Evolutionary conservation across 2,113 vertebrate genomes (phyloP).

Genomic region (Alexandromys fortis): DNA sequence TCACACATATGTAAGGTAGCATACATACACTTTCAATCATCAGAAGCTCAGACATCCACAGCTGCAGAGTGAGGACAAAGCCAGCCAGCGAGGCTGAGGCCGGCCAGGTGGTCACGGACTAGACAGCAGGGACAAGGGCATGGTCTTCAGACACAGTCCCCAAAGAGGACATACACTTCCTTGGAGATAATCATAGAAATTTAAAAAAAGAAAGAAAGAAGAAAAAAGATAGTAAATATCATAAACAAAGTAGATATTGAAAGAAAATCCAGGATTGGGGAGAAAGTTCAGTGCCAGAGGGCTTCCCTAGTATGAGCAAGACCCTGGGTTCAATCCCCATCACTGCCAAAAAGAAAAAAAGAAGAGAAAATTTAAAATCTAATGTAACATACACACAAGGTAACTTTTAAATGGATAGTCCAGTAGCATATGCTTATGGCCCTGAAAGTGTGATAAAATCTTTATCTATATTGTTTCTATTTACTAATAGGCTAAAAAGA

Average conservation of each 20-base stretch:
- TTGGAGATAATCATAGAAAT: neutral
- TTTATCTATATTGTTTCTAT: slow-evolving; percentile 29
- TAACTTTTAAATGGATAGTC: neutral
- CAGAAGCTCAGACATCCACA: neutral
- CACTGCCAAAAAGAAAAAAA: neutral
- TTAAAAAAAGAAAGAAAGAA: neutral
- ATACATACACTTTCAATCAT: neutral
- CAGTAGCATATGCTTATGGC: neutral
- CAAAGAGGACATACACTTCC: neutral
- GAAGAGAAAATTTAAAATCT: slow-evolving; percentile 11
- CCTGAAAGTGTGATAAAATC: neutral
- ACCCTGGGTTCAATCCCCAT: neutral
- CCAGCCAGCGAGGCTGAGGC: too few relatives aligned
- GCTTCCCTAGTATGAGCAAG: neutral
- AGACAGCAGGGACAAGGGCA: neutral
- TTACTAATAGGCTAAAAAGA: slow-evolving; percentile 23
- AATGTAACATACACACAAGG: neutral
- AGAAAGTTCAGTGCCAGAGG: neutral
- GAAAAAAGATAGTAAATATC: neutral
- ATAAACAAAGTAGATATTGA: slow-evolving; percentile 9
- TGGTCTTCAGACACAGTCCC: neutral
- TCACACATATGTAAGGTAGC: too few relatives aligned
- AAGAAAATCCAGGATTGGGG: neutral
- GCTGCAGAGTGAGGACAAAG: neutral
- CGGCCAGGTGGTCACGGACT: neutral